These are phyloP conservation scores for Pachycephus smyrnensis DNA, from an alignment of 2,888 invertebrate species.

Conservation along the genomic window DNA sequence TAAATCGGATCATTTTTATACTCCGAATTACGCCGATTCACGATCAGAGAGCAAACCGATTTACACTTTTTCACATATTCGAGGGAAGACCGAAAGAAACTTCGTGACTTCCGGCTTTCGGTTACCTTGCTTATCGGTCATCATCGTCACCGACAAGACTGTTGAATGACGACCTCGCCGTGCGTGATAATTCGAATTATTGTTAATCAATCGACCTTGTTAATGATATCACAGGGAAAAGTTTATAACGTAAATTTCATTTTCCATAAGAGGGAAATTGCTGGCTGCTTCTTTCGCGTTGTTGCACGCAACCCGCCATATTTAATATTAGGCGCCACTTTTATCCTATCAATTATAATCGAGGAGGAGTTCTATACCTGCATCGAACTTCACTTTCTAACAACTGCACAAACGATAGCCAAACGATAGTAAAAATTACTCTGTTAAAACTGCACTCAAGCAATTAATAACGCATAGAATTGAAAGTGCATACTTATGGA, in stretches of 20 bases:
- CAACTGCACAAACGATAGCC: not conserved
- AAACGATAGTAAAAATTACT: not conserved
- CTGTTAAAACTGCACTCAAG: not conserved
- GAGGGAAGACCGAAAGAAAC: not conserved
- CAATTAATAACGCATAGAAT: not conserved
- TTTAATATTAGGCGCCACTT: not conserved
- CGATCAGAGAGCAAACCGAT: too few species aligned
- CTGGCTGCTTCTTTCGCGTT: not conserved
- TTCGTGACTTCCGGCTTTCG: not conserved
- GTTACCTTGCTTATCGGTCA: not conserved
- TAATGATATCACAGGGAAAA: not conserved
- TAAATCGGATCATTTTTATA: not conserved
- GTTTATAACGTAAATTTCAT: not conserved
- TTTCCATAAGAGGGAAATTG: not conserved
- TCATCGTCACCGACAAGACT: not conserved
- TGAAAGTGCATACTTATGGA: not conserved
- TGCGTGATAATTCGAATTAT: not conserved
- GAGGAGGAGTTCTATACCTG: not conserved
- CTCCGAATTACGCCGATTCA: not conserved
- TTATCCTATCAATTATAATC: not conserved
- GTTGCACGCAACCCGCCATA: not conserved
- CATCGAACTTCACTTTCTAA: not conserved
- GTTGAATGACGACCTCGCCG: not conserved
- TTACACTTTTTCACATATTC: not conserved
- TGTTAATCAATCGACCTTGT: not conserved